These are phyloP conservation scores for Rhodinocichla rosea DNA, from an alignment of 2,113 vertebrate genomes.

Conservation along the genomic window DNA sequence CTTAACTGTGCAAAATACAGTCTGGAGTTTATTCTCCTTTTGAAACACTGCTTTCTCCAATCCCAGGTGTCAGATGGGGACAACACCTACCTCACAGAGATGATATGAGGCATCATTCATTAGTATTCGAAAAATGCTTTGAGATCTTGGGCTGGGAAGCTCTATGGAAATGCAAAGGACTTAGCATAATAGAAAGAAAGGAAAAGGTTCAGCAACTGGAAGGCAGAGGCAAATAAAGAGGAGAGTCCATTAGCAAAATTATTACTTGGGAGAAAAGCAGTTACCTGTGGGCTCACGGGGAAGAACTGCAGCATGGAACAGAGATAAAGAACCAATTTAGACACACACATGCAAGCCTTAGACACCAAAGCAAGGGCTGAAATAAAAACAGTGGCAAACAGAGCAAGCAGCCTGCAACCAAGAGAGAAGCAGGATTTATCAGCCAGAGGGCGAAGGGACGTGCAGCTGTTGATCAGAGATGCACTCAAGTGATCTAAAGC, in stretches of 20 bases:
- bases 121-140: slow-evolving; percentile 26
- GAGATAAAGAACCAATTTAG: slow-evolving; percentile 47
- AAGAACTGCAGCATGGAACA: slow-evolving; percentile 82
- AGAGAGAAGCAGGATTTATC: not conserved
- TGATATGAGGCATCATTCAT: not conserved
- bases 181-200: not conserved
- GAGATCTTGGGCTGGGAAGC: not conserved
- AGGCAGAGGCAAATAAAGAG: slow-evolving; percentile 5
- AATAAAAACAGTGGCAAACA: slow-evolving; percentile 7
- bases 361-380: not conserved
- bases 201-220: not conserved
- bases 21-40: not conserved
- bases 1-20: not conserved
- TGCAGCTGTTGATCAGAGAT: not conserved
- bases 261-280: slow-evolving; percentile 41
- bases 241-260: slow-evolving; percentile 8
- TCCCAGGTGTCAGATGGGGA: not conserved
- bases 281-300: slow-evolving; percentile 86
- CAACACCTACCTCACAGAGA: not conserved
- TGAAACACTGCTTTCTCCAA: not conserved
- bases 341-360: not conserved
- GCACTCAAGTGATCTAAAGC: not conserved
- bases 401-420: not conserved
- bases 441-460: not conserved
- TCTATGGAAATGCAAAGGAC: slow-evolving; percentile 15